Base-by-base conservation (phyloP, 2,797 vertebrate genomes). In the Crax fasciolata region DNA sequence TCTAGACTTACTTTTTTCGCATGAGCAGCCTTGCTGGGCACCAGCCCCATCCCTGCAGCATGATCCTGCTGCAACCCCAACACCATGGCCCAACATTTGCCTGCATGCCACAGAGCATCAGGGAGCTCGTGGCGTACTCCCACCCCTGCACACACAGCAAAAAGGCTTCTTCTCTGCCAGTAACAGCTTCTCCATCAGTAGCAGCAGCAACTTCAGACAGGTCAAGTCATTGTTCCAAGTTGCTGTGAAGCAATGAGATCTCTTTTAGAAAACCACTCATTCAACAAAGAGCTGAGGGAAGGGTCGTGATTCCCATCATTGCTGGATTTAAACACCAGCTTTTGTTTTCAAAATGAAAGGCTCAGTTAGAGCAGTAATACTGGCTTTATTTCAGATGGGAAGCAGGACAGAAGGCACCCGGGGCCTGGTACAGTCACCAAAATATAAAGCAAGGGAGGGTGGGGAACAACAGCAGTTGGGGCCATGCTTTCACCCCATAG, bases 131-230 rank as follows among this genome's bases (percentile, higher is more conserved):
- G 0, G 11, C 57, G 13, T 27, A 44, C 23, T 57, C 18, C 65
- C 1, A 1, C 5, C 19, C n/a, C 4, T 23, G 16, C 7, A 4
- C 2, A 7, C 25, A 9, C 9, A 2, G 0, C 7, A 10, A 58
- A 48, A 54, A 13, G 5, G 35, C 35, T 35, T 13, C 21, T 38
- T 35, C 14, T 38, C 3, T 27, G 39, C 27, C 61, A 43, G 38
- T 43, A 62, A 30, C 13, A 28, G 39, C 39, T 62, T 28, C 61
- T 62, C 39, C 19, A 41, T 62, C 61, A 43, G 13, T 41, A 62
- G 41, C 39, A 20, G 27, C 39, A 43, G 43, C 10, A 15, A n/a
- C 10, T 46, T 46, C 43, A 46, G 21, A 39, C 14, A 61, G 58
- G 58, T 61, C 10, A 21, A 8, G 27, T 12, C 19, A 49, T 12